phyloP scores from a whole-genome alignment of 2,797 vertebrate species.

The Myotis myotis region DNA sequence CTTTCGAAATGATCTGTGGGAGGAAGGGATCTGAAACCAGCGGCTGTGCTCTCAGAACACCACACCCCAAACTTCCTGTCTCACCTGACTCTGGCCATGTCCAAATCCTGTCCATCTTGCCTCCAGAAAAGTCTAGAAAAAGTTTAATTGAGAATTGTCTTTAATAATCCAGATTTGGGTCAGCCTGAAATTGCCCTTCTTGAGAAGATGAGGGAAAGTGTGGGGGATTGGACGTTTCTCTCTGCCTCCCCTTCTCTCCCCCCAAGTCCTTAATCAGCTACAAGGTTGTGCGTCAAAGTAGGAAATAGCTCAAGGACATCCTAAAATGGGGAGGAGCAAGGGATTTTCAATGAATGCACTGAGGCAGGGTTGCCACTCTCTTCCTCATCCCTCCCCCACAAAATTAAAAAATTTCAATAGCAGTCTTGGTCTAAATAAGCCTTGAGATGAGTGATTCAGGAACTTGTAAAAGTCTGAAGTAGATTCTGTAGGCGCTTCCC shows the following conservation, averaged over 20 bases:
- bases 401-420: not conserved
- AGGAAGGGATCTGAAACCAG: not conserved
- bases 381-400: not conserved
- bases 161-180: not conserved
- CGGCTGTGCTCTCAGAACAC: accelerated
- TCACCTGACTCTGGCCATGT: not conserved
- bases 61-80: not conserved
- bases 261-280: constrained; percentile 82
- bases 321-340: constrained; percentile 76
- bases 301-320: constrained; percentile 85
- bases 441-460: not conserved
- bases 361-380: not conserved
- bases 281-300: constrained; percentile 81
- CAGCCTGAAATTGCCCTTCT: not conserved
- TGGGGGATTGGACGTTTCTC: not conserved
- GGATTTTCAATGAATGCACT: not conserved
- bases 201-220: not conserved
- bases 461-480: not conserved
- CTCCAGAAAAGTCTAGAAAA: constrained; percentile 6
- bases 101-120: not conserved
- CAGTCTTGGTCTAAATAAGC: not conserved
- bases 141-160: not conserved
- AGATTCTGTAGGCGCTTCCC: not conserved
- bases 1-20: not conserved
- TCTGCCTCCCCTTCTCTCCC: accelerated